Conservation (phyloP, 2,888 invertebrate species). For the Ferrisia virgata region DNA sequence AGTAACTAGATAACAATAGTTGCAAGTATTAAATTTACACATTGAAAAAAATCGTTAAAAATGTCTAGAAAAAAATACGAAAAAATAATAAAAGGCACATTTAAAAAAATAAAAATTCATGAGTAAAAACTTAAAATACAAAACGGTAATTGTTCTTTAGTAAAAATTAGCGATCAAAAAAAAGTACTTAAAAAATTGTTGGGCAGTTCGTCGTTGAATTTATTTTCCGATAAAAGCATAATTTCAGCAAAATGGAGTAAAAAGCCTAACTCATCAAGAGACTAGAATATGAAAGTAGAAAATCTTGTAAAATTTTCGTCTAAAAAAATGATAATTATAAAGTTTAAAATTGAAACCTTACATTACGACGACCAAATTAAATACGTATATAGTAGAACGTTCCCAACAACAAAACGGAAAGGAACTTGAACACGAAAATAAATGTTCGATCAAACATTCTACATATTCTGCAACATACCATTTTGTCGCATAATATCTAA, state of each 20-base stretch:
- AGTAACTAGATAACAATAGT: neutral
- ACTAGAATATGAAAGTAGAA: conserved; percentile 9
- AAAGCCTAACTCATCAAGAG: neutral
- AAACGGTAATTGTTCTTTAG: neutral
- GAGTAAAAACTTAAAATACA: neutral
- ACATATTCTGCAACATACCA: conserved; percentile 20
- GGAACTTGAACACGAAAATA: neutral
- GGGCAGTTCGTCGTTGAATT: neutral
- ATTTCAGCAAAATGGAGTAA: neutral
- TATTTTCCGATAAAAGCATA: neutral
- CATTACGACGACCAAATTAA: too few species aligned
- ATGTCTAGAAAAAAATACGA: neutral
- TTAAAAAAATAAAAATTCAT: neutral
- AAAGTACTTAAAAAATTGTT: neutral
- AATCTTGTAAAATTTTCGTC: neutral
- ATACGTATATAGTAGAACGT: too few species aligned
- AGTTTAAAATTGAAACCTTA: neutral
- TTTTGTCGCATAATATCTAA: conserved; percentile 51
- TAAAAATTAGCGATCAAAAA: neutral
- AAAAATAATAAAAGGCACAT: conserved; percentile 17
- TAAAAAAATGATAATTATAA: neutral
- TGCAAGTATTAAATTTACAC: neutral
- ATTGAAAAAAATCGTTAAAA: neutral
- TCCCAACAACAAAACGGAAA: neutral
- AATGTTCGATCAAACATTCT: neutral